phyloP scores from a whole-genome alignment of 2,888 invertebrate genomes.

The Pantelozetes paolii region DNA sequence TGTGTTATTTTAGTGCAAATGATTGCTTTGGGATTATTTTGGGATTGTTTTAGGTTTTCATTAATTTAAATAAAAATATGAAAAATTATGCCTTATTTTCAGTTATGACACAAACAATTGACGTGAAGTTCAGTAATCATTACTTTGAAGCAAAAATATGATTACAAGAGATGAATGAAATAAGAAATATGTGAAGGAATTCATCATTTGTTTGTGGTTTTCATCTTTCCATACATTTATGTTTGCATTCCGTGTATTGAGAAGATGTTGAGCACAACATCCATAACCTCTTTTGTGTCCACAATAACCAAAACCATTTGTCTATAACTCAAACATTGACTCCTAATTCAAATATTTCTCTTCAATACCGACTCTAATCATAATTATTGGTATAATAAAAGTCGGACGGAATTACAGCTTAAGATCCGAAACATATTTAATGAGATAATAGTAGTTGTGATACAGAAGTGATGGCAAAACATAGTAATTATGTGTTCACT shows the following conservation, averaged over 20 bases:
- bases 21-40: neutral
- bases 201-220: neutral
- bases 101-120: neutral
- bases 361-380: neutral
- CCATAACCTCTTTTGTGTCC: neutral
- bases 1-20: neutral
- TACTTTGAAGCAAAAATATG: neutral
- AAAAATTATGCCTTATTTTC: neutral
- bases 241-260: neutral
- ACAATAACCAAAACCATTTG: too few relatives aligned
- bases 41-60: neutral
- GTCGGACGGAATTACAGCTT: neutral
- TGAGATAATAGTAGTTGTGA: neutral
- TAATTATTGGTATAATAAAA: conserved; percentile 2
- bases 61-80: conserved; percentile 3
- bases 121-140: neutral
- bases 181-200: neutral
- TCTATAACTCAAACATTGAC: neutral
- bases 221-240: neutral
- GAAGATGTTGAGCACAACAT: neutral
- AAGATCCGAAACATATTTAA: neutral
- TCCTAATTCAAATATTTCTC: too few relatives aligned
- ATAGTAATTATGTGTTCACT: neutral
- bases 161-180: neutral
- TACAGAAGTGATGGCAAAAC: neutral